Base-by-base conservation (phyloP, 2,888 invertebrate species). In the Dexiosoma caninum region DNA sequence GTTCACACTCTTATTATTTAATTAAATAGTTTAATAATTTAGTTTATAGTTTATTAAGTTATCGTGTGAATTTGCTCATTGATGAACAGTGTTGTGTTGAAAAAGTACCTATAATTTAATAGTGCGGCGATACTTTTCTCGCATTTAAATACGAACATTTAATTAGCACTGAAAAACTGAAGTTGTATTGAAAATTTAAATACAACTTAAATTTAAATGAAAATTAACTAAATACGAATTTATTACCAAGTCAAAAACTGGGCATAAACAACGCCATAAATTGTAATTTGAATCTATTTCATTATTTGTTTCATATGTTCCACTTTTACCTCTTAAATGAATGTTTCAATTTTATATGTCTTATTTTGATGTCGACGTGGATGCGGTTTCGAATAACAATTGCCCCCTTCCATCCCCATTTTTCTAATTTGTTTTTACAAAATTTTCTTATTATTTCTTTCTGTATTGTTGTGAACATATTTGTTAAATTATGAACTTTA, bases 401-500 rank as follows among this genome's bases (percentile, higher is more conserved):
- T 16, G 32, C 44, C 46, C 35, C n/a, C n/a, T n/a, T n/a, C n/a
- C n/a, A 23, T 35, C n/a, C 3, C 21, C 37, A 16, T 42, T 44
- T 23, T 16, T 53, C 51, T 62, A 53, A 72, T 12, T 72, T 21
- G 19, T 62, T 42, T 44, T 55, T 44, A 35, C 7, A 37, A 30
- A 37, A 55, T 46, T 30, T 14, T 64, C 14, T 55, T 72, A 23
- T 44, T 19, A 53, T 66, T 75, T 55, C 5, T 16, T 27, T n/a
- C 14, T 23, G 30, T 40, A 51, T 16, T 51, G 16, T 46, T 64
- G 42, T 30, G n/a, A 64, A 42, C 21, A 60, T 57, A 55, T 62
- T 62, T 62, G 32, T 71, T 66, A 44, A 55, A 35, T 49, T 57
- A 66, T 67, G 30, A 78, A 72, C 57, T 60, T 60, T 66, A 60